These are phyloP conservation scores for Sebastiscus albofasciatus DNA, from an alignment of 2,797 vertebrate genomes.

Conservation along the genomic window DNA sequence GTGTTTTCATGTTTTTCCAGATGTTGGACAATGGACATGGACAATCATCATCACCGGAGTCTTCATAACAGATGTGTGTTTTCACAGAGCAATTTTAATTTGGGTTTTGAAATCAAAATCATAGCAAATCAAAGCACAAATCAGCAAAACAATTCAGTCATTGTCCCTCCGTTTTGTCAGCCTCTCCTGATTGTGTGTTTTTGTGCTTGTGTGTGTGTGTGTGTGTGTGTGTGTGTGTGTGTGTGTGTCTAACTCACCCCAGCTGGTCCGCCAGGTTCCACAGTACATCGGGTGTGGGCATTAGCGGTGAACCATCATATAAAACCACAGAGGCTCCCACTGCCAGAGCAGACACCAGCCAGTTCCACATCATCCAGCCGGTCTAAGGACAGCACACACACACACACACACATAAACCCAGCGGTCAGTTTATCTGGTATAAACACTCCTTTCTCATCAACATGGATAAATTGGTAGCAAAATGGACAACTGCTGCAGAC, in stretches of 20 bases:
- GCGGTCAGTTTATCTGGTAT: constrained; percentile 46
- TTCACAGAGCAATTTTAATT: background rate
- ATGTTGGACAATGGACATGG: background rate
- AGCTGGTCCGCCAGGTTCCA: constrained; percentile 95
- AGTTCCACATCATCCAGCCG: constrained; percentile 99
- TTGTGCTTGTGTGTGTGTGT: background rate
- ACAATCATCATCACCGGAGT: background rate
- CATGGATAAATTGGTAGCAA: constrained; percentile 21
- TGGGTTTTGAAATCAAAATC: background rate
- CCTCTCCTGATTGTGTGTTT: background rate
- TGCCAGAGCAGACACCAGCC: constrained; percentile 91
- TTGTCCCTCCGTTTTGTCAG: background rate
- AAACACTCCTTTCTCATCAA: constrained; percentile 46
- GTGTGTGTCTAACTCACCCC: constrained; percentile 81
- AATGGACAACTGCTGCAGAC: constrained; percentile 32
- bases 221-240: background rate
- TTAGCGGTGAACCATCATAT: constrained; percentile 95
- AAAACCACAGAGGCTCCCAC: constrained; percentile 92
- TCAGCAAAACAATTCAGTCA: background rate
- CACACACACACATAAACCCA: constrained; percentile 18
- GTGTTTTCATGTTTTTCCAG: background rate
- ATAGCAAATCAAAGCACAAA: background rate
- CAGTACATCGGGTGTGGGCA: constrained; percentile 90
- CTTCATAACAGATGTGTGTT: background rate
- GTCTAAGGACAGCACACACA: constrained; percentile 76